Conservation (phyloP, 2,113 vertebrate species). For the Bubo bubo region DNA sequence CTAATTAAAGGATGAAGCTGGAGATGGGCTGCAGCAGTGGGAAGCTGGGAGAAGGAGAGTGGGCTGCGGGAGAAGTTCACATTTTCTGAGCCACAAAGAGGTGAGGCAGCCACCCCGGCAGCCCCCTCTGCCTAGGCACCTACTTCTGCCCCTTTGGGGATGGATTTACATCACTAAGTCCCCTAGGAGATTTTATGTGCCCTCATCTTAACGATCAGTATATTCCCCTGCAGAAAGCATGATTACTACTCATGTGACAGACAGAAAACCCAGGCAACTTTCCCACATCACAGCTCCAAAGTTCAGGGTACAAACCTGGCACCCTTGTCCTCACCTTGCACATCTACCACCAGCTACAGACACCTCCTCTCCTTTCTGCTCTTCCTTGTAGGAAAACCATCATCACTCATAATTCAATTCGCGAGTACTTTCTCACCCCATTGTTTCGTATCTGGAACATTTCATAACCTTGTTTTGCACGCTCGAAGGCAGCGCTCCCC, state of each 20-base stretch:
- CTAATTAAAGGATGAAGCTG: neutral
- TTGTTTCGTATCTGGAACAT: neutral
- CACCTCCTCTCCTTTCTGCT: neutral
- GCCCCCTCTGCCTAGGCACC: neutral
- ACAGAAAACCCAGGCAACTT: neutral
- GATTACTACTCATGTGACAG: neutral
- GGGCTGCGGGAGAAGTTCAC: neutral
- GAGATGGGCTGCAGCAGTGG: neutral
- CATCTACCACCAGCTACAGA: neutral
- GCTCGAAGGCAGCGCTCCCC: neutral
- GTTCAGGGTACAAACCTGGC: neutral
- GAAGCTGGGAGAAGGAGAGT: neutral
- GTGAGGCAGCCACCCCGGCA: rapidly evolving
- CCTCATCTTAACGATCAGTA: neutral
- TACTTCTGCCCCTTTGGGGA: neutral
- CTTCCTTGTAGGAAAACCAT: neutral
- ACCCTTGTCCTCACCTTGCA: neutral
- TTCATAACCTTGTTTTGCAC: neutral
- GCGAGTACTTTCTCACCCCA: neutral
- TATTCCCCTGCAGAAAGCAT: neutral
- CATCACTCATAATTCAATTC: neutral
- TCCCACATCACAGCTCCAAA: neutral
- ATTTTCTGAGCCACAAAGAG: neutral
- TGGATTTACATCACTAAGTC: neutral
- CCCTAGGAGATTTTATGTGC: neutral